phyloP scores from a whole-genome alignment of 1,140 invertebrate species.

The Calycopis cecrops region DNA sequence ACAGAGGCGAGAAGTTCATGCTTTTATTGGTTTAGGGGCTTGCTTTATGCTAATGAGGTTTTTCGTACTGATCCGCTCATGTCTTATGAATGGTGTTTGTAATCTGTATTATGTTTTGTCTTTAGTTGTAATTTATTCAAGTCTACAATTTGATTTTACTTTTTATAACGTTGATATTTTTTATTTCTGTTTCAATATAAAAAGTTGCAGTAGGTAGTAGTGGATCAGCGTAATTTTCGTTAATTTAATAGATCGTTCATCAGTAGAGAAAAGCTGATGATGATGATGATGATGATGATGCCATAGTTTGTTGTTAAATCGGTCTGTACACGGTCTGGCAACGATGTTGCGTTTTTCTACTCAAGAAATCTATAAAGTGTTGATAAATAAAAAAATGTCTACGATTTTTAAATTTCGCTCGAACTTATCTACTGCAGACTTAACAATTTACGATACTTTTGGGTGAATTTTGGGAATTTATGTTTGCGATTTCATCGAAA shows the following conservation, averaged over 20 bases:
- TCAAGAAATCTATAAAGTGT: no score
- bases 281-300: no score
- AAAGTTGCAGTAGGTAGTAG: no score
- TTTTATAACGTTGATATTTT: no score
- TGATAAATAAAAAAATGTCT: conserved; percentile 8
- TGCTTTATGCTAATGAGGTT: conserved; percentile 29
- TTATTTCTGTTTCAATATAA: no score
- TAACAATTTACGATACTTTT: conserved; percentile 24
- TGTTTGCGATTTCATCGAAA: conserved; percentile 26
- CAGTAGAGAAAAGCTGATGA: no score
- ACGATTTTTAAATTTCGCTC: conserved; percentile 4
- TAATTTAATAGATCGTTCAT: no score
- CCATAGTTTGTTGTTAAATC: no score
- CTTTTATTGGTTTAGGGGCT: conserved; percentile 28
- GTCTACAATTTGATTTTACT: no score
- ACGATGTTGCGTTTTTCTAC: no score
- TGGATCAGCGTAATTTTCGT: no score
- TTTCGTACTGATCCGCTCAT: conserved; percentile 7
- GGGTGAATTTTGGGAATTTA: conserved; percentile 32
- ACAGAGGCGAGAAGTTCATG: conserved; percentile 31
- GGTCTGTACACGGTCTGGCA: no score
- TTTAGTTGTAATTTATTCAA: neutral
- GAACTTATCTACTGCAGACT: neutral
- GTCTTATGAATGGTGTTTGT: neutral
- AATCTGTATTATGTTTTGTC: neutral